Percentiles rank a stretch among this genome's conserved stretches.
Conservation (phyloP, 2,113 vertebrate species). For the Oryzias celebensis region DNA sequence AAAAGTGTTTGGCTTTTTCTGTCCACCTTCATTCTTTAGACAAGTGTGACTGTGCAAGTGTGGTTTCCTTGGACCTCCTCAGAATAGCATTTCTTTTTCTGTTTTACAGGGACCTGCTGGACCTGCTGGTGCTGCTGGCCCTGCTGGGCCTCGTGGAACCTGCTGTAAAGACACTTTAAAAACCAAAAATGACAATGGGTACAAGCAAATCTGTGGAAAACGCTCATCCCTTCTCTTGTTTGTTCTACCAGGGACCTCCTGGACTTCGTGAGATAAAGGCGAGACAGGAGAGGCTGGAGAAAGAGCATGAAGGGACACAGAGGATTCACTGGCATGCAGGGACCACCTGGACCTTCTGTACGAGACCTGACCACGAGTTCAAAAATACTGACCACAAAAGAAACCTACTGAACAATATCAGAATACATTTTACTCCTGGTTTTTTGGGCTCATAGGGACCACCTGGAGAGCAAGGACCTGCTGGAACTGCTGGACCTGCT, state of each 20-base stretch:
- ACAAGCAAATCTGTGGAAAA: not conserved
- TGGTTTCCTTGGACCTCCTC: not conserved
- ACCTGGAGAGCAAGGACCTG: constrained; percentile 91
- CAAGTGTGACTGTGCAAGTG: not conserved
- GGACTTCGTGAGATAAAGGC: constrained; percentile 97
- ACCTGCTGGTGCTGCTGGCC: constrained; percentile 85
- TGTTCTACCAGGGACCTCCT: constrained; percentile 78
- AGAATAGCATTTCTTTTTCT: not conserved
- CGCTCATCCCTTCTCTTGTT: not conserved
- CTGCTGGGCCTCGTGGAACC: constrained; percentile 91
- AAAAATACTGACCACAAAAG: not conserved
- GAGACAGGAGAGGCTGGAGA: constrained; percentile 93
- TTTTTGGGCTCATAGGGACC: constrained; percentile 79
- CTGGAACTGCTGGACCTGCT: constrained; percentile 88
- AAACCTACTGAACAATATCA: not conserved
- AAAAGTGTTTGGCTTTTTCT: not conserved
- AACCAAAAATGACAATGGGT: not conserved
- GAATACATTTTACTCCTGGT: constrained; percentile 3
- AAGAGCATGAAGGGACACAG: constrained; percentile 98
- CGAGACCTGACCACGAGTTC: constrained; percentile 45
- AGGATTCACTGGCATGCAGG: constrained; percentile 96
- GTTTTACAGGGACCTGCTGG: constrained; percentile 87
- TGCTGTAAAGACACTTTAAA: constrained; percentile 78
- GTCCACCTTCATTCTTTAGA: not conserved
- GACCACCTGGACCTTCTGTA: constrained; percentile 89